phyloP scores from a whole-genome alignment of 92 coral and sea anemone genomes.

The Epizoanthus rinbou region DNA sequence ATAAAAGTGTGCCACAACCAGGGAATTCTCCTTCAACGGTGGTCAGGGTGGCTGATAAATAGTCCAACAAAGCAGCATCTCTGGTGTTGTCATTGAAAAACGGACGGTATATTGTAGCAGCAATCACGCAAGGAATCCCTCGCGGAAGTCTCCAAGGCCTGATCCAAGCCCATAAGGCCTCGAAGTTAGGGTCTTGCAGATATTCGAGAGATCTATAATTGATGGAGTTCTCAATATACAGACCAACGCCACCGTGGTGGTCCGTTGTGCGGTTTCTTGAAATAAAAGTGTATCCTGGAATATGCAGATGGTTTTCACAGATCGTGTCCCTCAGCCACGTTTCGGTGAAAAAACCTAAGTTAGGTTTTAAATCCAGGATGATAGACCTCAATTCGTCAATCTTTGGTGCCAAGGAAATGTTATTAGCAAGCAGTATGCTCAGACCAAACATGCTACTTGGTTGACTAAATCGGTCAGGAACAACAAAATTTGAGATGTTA shows the following conservation, averaged over 20 bases:
- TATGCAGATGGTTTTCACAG: conserved; percentile 32
- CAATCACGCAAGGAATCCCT: conserved; percentile 52
- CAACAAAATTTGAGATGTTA: no score
- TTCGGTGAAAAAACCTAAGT: conserved; percentile 57
- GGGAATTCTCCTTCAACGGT: conserved; percentile 45
- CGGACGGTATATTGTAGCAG: conserved; percentile 35
- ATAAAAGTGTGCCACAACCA: conserved; percentile 41
- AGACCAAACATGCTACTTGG: neutral
- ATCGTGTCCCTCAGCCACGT: conserved; percentile 64
- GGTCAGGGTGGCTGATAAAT: conserved; percentile 15
- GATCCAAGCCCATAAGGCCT: conserved; percentile 52
- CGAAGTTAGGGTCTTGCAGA: conserved; percentile 34
- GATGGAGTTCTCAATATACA: conserved; percentile 46
- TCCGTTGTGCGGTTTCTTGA: conserved; percentile 46
- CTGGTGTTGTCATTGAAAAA: conserved; percentile 27
- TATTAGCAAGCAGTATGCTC: conserved; percentile 44
- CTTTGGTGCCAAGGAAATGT: conserved; percentile 40
- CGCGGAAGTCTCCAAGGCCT: conserved; percentile 40
- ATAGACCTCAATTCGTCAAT: conserved; percentile 36
- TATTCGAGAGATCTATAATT: conserved; percentile 37
- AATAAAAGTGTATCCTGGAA: conserved; percentile 55
- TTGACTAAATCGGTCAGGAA: no score
- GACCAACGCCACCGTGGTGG: conserved; percentile 57
- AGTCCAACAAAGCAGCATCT: conserved; percentile 32
- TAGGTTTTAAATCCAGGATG: conserved; percentile 51